Conservation (phyloP, 2,113 vertebrate genomes). For the Spheniscus mendiculus region DNA sequence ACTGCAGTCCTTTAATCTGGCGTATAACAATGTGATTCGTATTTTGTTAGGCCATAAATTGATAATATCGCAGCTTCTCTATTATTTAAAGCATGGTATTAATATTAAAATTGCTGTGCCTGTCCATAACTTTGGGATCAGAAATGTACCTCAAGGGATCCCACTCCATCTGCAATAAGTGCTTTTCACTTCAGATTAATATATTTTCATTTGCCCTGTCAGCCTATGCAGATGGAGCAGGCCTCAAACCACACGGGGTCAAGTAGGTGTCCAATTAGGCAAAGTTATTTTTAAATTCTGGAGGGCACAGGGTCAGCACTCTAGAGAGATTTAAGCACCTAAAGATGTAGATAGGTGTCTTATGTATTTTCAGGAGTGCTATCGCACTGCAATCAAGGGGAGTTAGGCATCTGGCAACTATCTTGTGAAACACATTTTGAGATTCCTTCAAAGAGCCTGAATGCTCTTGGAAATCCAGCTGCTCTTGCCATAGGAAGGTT, state of each 20-base stretch:
- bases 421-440: not conserved
- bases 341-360: conserved; percentile 2
- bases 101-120: not conserved
- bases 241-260: not conserved
- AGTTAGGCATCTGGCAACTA: not conserved
- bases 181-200: conserved; percentile 47
- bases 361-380: conserved; percentile 14
- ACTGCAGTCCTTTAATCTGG: not conserved
- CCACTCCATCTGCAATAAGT: not conserved
- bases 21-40: not conserved
- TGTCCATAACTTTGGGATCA: conserved; percentile 3
- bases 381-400: not conserved
- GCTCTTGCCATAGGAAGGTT: not conserved
- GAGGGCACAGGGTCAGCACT: not conserved
- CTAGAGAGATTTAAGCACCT: conserved; percentile 20
- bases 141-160: not conserved
- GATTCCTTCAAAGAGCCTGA: not conserved
- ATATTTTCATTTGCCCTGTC: conserved; percentile 24
- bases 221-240: not conserved
- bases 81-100: conserved; percentile 12
- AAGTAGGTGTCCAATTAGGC: conserved; percentile 28
- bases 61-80: not conserved
- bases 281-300: conserved; percentile 45
- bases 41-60: conserved; percentile 8
- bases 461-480: not conserved